Conservation (phyloP, 64 coral and sea anemone genomes). For the Dendrophyllia cribrosa region DNA sequence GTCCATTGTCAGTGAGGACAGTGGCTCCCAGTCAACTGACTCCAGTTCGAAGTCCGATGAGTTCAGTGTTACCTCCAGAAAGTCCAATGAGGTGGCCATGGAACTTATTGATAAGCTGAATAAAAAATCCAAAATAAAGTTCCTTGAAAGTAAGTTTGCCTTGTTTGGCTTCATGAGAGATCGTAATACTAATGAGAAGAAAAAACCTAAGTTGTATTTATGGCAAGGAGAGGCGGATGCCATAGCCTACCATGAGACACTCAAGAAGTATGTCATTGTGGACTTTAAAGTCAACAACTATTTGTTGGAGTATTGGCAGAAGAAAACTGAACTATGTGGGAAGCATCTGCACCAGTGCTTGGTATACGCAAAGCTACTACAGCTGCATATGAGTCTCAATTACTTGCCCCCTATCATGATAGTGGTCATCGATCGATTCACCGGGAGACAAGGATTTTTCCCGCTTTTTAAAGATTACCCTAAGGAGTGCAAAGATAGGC, state of each 20-base stretch:
- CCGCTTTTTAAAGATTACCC: no score
- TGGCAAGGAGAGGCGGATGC: slow-evolving; percentile 55
- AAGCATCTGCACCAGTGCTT: slow-evolving; percentile 52
- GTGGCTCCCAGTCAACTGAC: no score
- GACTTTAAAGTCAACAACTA: slow-evolving; percentile 25
- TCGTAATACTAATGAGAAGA: not conserved
- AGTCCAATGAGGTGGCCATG: no score
- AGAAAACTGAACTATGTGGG: not conserved
- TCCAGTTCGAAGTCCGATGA: no score
- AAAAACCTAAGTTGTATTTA: slow-evolving; percentile 14
- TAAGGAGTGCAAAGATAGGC: no score
- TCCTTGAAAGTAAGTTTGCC: not conserved
- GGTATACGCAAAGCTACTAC: slow-evolving; percentile 38
- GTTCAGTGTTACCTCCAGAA: no score
- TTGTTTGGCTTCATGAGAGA: slow-evolving; percentile 41
- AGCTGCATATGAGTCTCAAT: slow-evolving; percentile 36
- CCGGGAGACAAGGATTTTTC: not conserved
- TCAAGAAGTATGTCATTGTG: slow-evolving; percentile 33
- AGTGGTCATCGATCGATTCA: not conserved
- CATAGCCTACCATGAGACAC: slow-evolving; percentile 35
- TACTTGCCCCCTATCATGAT: slow-evolving; percentile 48
- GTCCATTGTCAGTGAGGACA: no score
- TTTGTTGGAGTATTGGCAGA: slow-evolving; percentile 13
- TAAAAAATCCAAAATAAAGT: no score
- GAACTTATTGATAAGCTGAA: no score